phyloP scores from a whole-genome alignment of 1,140 invertebrate species.

The Phymastichus coffea region DNA sequence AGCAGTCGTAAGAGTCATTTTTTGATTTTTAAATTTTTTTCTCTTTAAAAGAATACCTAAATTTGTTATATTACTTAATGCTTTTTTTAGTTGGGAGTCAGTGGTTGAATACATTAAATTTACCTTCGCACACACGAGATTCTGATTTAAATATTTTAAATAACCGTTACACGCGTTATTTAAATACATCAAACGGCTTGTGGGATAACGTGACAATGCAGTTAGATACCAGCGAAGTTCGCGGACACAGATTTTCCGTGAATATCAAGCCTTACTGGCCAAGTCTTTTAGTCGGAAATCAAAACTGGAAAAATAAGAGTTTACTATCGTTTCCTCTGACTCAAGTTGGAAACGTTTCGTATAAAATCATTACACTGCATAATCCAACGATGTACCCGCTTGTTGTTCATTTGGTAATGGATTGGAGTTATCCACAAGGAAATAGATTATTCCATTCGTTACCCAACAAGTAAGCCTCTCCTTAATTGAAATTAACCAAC shows the following conservation, averaged over 20 bases:
- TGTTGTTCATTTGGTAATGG: constrained; percentile 65
- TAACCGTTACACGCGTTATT: constrained; percentile 59
- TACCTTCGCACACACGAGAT: constrained; percentile 65
- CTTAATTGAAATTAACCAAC: too few species aligned
- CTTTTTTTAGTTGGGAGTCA: constrained; percentile 62
- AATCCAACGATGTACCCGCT: constrained; percentile 66
- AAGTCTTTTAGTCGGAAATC: constrained; percentile 47
- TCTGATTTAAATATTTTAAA: constrained; percentile 64
- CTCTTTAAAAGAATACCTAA: not conserved
- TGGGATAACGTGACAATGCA: constrained; percentile 73
- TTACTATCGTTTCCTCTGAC: constrained; percentile 75
- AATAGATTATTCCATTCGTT: constrained; percentile 56
- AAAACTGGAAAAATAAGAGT: constrained; percentile 50
- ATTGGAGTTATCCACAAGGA: constrained; percentile 59
- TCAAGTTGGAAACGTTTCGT: constrained; percentile 77
- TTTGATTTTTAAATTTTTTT: not conserved
- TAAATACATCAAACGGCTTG: constrained; percentile 55
- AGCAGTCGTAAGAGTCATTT: constrained; percentile 58
- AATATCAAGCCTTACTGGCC: constrained; percentile 77
- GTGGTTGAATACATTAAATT: constrained; percentile 70
- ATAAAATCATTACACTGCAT: constrained; percentile 60
- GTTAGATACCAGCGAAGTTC: constrained; percentile 75
- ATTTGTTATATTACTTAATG: constrained; percentile 31
- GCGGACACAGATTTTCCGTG: constrained; percentile 70
- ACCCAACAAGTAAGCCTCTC: constrained; percentile 52